Evolutionary conservation across 1,140 invertebrate species (phyloP).

Genomic region (Pararge aegeria): DNA sequence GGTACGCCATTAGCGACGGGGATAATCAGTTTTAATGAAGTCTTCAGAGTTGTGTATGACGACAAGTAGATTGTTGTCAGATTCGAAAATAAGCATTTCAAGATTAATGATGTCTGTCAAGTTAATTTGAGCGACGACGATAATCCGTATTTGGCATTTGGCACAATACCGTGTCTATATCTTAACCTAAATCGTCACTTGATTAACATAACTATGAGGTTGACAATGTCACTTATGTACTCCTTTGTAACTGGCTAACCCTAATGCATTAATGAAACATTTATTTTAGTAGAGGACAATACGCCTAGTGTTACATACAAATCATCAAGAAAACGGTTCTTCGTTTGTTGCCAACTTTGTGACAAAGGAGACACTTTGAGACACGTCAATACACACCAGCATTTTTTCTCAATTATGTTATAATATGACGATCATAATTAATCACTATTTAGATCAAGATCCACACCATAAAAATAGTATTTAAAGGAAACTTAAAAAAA

Average conservation of each 20-base stretch:
- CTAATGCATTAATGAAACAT: not conserved
- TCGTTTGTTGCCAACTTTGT: no score
- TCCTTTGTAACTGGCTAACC: not conserved
- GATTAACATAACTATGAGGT: not conserved
- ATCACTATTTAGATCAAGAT: no score
- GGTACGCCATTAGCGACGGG: not conserved
- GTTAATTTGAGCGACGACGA: not conserved
- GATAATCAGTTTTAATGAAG: conserved; percentile 6
- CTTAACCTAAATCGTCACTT: conserved; percentile 1
- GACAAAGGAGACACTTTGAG: no score
- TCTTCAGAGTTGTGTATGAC: not conserved
- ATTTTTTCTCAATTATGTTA: no score
- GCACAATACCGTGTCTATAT: not conserved
- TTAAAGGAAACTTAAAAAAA: no score
- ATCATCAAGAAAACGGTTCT: no score
- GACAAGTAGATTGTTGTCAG: not conserved
- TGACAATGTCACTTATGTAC: not conserved
- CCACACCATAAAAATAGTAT: no score
- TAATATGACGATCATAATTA: no score
- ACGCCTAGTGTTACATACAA: no score
- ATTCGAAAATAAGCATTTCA: not conserved
- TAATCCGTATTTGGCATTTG: not conserved
- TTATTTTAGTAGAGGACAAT: not conserved
- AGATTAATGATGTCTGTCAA: not conserved
- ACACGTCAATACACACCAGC: no score